Evolutionary conservation across 2,113 vertebrate genomes (phyloP), one percentile per base, ranked within the genome.

Genomic region (Benitochromis conjunctus): DNA sequence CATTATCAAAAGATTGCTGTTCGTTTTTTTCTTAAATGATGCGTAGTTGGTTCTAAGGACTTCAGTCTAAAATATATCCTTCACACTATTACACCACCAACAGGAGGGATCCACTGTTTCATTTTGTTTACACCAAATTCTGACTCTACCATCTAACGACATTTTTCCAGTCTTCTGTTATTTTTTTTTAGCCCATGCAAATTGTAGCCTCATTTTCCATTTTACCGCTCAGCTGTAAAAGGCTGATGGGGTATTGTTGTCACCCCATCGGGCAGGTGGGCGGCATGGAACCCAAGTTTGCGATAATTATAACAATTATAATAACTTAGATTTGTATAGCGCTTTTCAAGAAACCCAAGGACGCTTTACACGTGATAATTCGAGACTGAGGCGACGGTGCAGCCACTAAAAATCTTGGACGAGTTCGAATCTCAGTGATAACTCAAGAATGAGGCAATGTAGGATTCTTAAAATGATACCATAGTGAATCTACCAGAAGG

Each of bases 321-420:
- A 10, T 10, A 31, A 5, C 26, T 0, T 60, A 60, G 26, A 9
- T 60, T 60, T 31, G 56, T 31, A 18, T 31, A 14, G 26, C 4
- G 14, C 29, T 62, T 62, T 62, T 34, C 9, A 62, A 19, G 29
- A 62, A 62, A 62, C 29, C 58, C 58, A 36, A 62, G 5, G 58
- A 36, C 0, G 1, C 16, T 62, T 36, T 62, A 0, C 29, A 62
- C 58, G 11, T 36, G 16, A 62, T 36, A 7, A 62, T 62, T 62
- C 0, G 5, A 11, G 31, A 62, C 9, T 2, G 3, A 31, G 0
- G 2, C 3, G 34, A 34, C 0, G 5, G 9, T 62, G 16, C 29
- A 62, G 9, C 58, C 5, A 19, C 16, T 6, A 62, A 34, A 34
- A 60, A 62, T 34, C 58, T 34, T 34, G 29, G 34, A 34, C 0